phyloP scores from a whole-genome alignment of 2,888 invertebrate species.

The Aspidiotus rigidus region DNA sequence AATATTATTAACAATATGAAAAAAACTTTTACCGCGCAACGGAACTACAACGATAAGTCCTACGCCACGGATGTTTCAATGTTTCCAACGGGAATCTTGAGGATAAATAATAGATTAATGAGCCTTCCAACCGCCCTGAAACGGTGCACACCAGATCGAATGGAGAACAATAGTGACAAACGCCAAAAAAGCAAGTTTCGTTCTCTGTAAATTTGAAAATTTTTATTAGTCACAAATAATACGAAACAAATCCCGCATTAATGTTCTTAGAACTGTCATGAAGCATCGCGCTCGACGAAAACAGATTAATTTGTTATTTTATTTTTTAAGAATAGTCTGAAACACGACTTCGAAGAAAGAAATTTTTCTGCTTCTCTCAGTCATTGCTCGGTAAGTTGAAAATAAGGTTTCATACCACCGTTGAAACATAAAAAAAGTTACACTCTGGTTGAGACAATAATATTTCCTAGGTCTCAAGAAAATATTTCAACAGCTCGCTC shows the following conservation, averaged over 20 bases:
- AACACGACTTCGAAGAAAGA: too few species aligned
- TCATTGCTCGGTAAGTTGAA: too few species aligned
- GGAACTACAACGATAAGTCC: constrained; percentile 68
- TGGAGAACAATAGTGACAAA: constrained; percentile 77
- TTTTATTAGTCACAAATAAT: neutral
- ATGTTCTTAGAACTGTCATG: too few species aligned
- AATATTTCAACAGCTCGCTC: too few species aligned
- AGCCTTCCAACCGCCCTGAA: constrained; percentile 68
- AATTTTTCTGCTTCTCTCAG: too few species aligned
- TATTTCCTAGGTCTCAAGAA: neutral
- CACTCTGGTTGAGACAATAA: too few species aligned
- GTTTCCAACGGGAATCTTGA: constrained; percentile 51
- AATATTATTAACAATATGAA: neutral
- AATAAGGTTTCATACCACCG: too few species aligned
- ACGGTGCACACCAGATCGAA: constrained; percentile 76
- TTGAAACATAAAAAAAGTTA: too few species aligned
- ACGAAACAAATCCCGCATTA: neutral
- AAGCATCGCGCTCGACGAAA: too few species aligned
- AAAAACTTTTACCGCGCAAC: constrained; percentile 48
- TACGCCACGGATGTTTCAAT: constrained; percentile 77
- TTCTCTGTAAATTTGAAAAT: constrained; percentile 44
- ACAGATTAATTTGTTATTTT: too few species aligned
- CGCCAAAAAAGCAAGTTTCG: constrained; percentile 74
- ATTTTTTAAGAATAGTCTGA: too few species aligned
- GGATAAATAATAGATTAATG: constrained; percentile 73